A percentile compares a stretch with the other conserved stretches of the same genome.
Conservation (phyloP, 2,888 invertebrate genomes). For the Nycteola revayana region DNA sequence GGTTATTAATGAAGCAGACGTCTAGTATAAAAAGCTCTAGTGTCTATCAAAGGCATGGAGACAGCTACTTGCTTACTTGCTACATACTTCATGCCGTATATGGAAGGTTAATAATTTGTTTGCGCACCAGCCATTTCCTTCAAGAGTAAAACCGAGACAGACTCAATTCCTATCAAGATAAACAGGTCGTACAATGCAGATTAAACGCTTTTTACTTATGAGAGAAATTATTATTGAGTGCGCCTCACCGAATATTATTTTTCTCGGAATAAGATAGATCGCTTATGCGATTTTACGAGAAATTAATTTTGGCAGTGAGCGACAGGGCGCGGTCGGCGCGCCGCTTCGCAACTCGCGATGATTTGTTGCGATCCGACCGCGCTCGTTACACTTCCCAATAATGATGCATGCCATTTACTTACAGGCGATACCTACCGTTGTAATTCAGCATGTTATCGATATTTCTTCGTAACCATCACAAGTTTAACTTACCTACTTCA, state of each 20-base stretch:
- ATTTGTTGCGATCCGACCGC: slow-evolving; percentile 65
- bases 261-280: slow-evolving; percentile 76
- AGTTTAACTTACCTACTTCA: slow-evolving; percentile 11
- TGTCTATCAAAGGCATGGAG: slow-evolving; percentile 47
- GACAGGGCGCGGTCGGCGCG: slow-evolving; percentile 55
- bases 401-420: slow-evolving; percentile 71
- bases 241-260: slow-evolving; percentile 62
- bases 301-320: slow-evolving; percentile 77
- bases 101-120: slow-evolving; percentile 70
- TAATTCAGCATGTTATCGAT: slow-evolving; percentile 59
- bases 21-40: slow-evolving; percentile 49
- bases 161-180: slow-evolving; percentile 57
- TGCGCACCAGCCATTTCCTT: slow-evolving; percentile 55
- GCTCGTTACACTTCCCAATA: slow-evolving; percentile 66
- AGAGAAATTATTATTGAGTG: slow-evolving; percentile 61
- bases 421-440: slow-evolving; percentile 53
- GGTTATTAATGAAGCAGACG: slow-evolving; percentile 56
- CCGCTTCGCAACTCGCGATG: slow-evolving; percentile 46
- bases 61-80: slow-evolving; percentile 51
- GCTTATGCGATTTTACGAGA: slow-evolving; percentile 74
- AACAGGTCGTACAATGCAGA: slow-evolving; percentile 58
- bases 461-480: slow-evolving; percentile 48
- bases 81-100: slow-evolving; percentile 54
- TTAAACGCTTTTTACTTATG: slow-evolving; percentile 56
- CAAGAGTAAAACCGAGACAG: slow-evolving; percentile 44